A percentile compares a stretch with the other conserved stretches of the same genome.
Conservation (phyloP, 2,113 vertebrate genomes). For the Sinocyclocheilus grahami region DNA sequence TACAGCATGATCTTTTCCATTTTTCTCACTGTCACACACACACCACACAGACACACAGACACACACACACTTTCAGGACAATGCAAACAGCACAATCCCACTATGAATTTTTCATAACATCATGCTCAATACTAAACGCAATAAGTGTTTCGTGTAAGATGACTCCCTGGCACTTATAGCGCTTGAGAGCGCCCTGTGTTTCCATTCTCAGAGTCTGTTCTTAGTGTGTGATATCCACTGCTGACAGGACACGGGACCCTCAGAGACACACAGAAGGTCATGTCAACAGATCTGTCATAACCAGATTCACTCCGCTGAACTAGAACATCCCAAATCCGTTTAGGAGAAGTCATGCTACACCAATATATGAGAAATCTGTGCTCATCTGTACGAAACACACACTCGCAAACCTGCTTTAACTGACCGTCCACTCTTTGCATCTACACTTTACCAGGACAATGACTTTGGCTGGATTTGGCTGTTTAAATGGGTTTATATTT, state of each 20-base stretch:
- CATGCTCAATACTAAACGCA: conserved; percentile 81
- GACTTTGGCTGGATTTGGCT: background rate
- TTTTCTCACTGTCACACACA: background rate
- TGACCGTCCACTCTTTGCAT: background rate
- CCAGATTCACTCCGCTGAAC: conserved; percentile 56
- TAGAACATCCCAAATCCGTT: conserved; percentile 61
- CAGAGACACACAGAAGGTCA: conserved; percentile 55
- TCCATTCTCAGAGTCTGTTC: conserved; percentile 26
- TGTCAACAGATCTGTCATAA: conserved; percentile 54
- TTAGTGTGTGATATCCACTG: conserved; percentile 36
- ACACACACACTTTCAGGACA: background rate
- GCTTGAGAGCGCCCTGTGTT: conserved; percentile 64
- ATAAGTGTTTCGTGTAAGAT: conserved; percentile 82
- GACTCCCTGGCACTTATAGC: conserved; percentile 77
- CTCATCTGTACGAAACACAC: conserved; percentile 32
- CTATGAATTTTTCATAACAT: conserved; percentile 82
- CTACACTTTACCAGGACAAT: background rate
- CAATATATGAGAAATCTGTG: conserved; percentile 49
- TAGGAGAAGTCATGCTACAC: conserved; percentile 21
- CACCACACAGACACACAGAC: conserved; percentile 3
- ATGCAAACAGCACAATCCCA: too few species aligned
- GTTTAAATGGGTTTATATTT: conserved; percentile 3
- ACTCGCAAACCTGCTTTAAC: conserved; percentile 18
- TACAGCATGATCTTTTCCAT: too few species aligned
- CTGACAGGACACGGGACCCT: conserved; percentile 40